A percentile compares a stretch with the other conserved stretches of the same genome.
Evolutionary conservation across 2,113 vertebrate species (phyloP).

Genomic region (Cichladusa arquata): DNA sequence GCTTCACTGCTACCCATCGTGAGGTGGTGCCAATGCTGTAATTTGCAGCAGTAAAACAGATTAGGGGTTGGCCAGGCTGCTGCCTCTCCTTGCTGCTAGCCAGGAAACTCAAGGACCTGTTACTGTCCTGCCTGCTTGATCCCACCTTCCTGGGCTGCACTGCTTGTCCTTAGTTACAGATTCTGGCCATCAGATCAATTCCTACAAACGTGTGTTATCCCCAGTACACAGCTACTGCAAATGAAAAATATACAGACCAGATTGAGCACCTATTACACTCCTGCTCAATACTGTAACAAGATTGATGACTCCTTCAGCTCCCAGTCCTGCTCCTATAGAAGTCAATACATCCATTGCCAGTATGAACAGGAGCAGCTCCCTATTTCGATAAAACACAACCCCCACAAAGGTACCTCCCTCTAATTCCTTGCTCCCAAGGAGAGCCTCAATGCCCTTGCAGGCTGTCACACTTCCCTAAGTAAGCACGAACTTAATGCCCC

Average conservation of each 20-base stretch:
- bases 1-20: not conserved
- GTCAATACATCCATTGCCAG: not conserved
- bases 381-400: not conserved
- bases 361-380: not conserved
- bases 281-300: conserved; percentile 13
- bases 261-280: not conserved
- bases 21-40: not conserved
- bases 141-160: not conserved
- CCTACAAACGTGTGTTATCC: not conserved
- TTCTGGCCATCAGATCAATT: not conserved
- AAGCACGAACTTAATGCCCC: not conserved
- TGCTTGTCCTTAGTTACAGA: not conserved
- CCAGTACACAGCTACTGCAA: not conserved
- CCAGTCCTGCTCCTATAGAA: not conserved
- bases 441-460: not conserved
- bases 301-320: conserved; percentile 18
- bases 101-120: not conserved
- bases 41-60: not conserved
- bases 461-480: not conserved
- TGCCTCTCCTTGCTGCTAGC: not conserved
- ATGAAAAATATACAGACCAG: not conserved
- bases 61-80: not conserved
- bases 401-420: not conserved
- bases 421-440: not conserved
- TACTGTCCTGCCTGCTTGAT: not conserved